Evolutionary conservation across 64 coral and sea anemone species (phyloP).

Genomic region (Stylophora pistillata): DNA sequence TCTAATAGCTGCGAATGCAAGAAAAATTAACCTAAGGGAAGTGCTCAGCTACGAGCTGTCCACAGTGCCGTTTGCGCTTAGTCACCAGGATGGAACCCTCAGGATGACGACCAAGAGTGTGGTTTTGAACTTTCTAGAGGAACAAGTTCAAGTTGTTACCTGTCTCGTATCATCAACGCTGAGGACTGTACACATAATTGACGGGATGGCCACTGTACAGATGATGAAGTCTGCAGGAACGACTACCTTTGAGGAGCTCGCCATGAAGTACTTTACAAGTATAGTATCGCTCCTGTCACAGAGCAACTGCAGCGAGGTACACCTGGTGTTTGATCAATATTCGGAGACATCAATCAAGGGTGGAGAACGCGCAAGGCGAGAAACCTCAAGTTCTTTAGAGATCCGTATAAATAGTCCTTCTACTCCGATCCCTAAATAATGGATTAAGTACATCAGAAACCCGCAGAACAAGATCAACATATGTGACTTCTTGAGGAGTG

Average conservation of each 20-base stretch:
- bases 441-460: constrained; percentile 11
- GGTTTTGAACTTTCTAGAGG: no score
- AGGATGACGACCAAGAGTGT: neutral
- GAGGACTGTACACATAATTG: no score
- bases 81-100: constrained; percentile 50
- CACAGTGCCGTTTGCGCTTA: constrained; percentile 48
- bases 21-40: constrained; percentile 55
- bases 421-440: constrained; percentile 60
- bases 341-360: constrained; percentile 53
- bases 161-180: no score
- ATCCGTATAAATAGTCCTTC: constrained; percentile 45
- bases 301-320: constrained; percentile 19
- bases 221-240: no score
- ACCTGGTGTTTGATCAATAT: constrained; percentile 71
- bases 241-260: neutral
- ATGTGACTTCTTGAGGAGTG: constrained; percentile 52
- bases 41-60: constrained; percentile 63
- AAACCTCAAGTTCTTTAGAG: constrained; percentile 35
- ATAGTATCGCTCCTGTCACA: neutral
- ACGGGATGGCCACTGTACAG: no score
- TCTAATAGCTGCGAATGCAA: constrained; percentile 42
- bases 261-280: no score
- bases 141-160: no score
- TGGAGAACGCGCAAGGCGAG: constrained; percentile 19
- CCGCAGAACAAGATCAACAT: constrained; percentile 38